Evolutionary conservation across 2,113 vertebrate genomes (phyloP), one percentile per base, ranked within the genome.

Genomic region (Callionymus lyra): DNA sequence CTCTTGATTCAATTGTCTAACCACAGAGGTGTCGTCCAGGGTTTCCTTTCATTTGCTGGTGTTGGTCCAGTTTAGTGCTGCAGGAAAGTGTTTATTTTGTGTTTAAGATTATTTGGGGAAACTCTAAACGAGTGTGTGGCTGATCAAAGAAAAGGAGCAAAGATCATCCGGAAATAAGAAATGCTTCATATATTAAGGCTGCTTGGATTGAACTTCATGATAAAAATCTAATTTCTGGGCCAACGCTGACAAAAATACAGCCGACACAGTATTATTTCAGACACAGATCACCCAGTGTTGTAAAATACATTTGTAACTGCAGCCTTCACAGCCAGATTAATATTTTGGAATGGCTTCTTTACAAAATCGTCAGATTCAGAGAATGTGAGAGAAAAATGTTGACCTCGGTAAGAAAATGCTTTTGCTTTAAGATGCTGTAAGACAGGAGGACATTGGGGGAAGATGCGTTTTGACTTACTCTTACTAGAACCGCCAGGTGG

Each of bases 11-110:
- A 1, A 5, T 11, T 37, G 19, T 17, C 4, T 27, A 27, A 27
- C n/a, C 17, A 17, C 9, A 55, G 31, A 13, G 50, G 12, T 39
- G 21, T 60, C 15, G 58, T 75, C 16, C 70, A 97, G 93, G 93
- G 92, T 3, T 80, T 97, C 0, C 69, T 97, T 46, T 65, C 48
- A 3, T 92, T 96, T 50, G 90, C 92, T 12, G 1, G 63, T 96
- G 59, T 81, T 84, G 0, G 48, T 92, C 52, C 79, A 92, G 56
- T 92, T 89, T 43, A 82, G 85, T 38, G 9, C 72, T 38, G 65
- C 91, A 65, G 92, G 92, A 63, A 88, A 72, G 94, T 98, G 84
- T 1, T 86, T 77, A 38, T 52, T 50, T 61, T 43, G 50, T 52
- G 49, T 53, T 41, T 54, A 59, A 40, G 57, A 53, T 42, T 39